Conservation (phyloP, 1,140 invertebrate genomes). For the Watersipora subatra region DNA sequence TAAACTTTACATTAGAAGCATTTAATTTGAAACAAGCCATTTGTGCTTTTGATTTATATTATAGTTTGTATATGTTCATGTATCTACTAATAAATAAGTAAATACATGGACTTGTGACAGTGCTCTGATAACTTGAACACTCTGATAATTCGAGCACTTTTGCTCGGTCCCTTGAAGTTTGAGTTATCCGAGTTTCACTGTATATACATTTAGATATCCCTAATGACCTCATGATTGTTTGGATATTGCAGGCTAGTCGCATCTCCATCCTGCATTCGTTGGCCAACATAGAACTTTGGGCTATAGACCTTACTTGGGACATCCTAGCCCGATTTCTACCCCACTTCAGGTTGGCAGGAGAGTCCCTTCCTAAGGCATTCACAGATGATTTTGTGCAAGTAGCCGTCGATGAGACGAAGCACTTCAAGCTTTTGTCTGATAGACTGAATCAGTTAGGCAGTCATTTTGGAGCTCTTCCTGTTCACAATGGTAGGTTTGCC, state of each 20-base stretch:
- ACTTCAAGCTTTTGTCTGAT: conserved; percentile 13
- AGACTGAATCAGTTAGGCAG: conserved; percentile 14
- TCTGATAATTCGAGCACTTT: too few relatives aligned
- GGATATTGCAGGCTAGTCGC: conserved; percentile 14
- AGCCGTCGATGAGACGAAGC: conserved; percentile 17
- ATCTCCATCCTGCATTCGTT: conserved; percentile 18
- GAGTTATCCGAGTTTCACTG: too few relatives aligned
- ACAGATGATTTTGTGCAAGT: conserved; percentile 18
- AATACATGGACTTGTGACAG: too few relatives aligned
- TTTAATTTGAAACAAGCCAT: too few relatives aligned
- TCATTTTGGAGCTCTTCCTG: conserved; percentile 18
- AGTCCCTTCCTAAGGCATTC: conserved; percentile 13
- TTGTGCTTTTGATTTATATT: too few relatives aligned
- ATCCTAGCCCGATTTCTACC: conserved; percentile 15
- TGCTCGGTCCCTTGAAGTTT: too few relatives aligned
- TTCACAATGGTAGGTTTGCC: conserved; percentile 17
- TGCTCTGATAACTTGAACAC: too few relatives aligned
- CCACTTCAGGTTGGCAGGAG: conserved; percentile 3
- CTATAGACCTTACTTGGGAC: conserved; percentile 19
- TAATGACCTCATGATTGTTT: too few relatives aligned
- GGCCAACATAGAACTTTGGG: conserved; percentile 21
- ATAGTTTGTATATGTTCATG: too few relatives aligned
- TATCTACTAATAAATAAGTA: too few relatives aligned
- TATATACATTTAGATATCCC: too few relatives aligned
- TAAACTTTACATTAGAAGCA: too few relatives aligned